These are phyloP conservation scores for Ypsolopha scabrella DNA, from an alignment of 2,888 invertebrate species.

Conservation along the genomic window DNA sequence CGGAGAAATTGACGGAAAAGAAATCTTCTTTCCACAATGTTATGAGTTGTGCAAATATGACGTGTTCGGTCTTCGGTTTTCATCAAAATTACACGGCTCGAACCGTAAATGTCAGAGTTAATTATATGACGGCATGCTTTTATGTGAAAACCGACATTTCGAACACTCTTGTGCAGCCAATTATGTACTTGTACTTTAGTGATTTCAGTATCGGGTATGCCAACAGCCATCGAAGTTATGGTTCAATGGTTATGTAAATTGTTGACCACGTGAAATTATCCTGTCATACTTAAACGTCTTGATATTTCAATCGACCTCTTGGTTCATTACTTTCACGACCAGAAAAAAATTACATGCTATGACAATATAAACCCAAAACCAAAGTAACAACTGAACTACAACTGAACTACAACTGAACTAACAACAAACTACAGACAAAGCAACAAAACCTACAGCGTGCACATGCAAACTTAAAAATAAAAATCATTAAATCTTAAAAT, in stretches of 20 bases:
- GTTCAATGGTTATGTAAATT: not conserved
- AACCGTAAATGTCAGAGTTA: slow-evolving; percentile 12
- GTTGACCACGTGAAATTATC: not conserved
- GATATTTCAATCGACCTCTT: not conserved
- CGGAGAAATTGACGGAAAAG: not conserved
- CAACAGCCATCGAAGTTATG: not conserved
- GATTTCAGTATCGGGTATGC: not conserved
- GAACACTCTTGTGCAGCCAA: not conserved
- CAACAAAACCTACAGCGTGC: too few relatives aligned
- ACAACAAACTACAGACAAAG: too few relatives aligned
- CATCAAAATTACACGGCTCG: slow-evolving; percentile 6
- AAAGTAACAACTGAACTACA: too few relatives aligned
- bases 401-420: too few relatives aligned
- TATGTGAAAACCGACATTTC: not conserved
- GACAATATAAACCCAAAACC: too few relatives aligned
- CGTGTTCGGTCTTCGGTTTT: slow-evolving; percentile 4
- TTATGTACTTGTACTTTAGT: not conserved
- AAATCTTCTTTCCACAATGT: not conserved
- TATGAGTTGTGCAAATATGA: not conserved
- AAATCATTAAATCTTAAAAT: too few relatives aligned
- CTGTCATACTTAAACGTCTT: not conserved
- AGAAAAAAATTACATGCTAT: too few relatives aligned
- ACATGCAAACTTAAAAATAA: too few relatives aligned
- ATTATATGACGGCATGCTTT: slow-evolving; percentile 8
- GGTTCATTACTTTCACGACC: not conserved